Base-by-base conservation (phyloP, 1,140 invertebrate species). In the Drosophila kikkawai region DNA sequence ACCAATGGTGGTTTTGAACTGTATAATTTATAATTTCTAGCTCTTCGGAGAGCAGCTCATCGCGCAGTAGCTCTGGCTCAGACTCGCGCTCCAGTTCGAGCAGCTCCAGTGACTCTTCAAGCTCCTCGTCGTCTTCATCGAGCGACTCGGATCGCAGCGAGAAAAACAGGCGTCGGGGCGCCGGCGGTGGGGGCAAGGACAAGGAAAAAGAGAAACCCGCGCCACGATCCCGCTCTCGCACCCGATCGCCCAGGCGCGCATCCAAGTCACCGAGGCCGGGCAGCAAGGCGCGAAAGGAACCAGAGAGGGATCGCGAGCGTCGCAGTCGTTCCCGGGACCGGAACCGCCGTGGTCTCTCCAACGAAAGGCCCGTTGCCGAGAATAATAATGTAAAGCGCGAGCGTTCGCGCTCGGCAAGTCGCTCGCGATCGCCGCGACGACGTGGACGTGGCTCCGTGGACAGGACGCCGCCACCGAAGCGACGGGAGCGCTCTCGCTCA, bases 71-170 rank as follows among this genome's bases (percentile, higher is more conserved):
- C 79, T 96, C 96, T 0, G 96, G 95, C 32, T 96, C 96, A 1
- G 96, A 95, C 42, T 96, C 96, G 0, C 95, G 95, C 44, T 97
- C 96, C 1, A 96, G 96, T 47, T 97, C 95, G 50, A 97, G 96
- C 7, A 96, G 96, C 51, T 97, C 95, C 3, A 94, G 93, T 37
- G 94, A 95, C 42, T 96, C 95, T 2, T 94, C 94, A 11, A 90
- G 85, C 13, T 94, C 94, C 0, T 94, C 94, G 26, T 94, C 94
- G 55, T 95, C 95, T 2, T 95, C 95, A 7, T 93, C 94, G 48
- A 93, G 73, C 84, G 94, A 93, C 92, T 94, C 93, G 87, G 69
- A 88, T 64, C 78, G 82, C 67, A 91, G 80, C 56, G 90, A 70
- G 66, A 93, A 87, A 64, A 80, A 74, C 42, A 78, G 79, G 47